phyloP scores from a whole-genome alignment of 1,140 invertebrate genomes.

The Eupeodes corollae region DNA sequence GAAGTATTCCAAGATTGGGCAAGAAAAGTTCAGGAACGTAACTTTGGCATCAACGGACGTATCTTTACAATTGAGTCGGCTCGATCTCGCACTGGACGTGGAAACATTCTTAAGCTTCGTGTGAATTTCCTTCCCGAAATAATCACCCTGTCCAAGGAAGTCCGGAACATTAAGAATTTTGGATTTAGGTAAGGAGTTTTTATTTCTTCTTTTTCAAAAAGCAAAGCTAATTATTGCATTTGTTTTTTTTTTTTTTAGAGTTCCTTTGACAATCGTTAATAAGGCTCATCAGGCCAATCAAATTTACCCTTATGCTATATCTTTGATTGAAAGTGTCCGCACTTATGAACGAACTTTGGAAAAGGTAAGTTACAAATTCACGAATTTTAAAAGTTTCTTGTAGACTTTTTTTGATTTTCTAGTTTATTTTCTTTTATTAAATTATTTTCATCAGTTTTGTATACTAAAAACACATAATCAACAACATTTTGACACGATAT shows the following conservation, averaged over 20 bases:
- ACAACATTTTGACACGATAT: too few species aligned
- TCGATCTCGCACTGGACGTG: slow-evolving; percentile 69
- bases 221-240: too few species aligned
- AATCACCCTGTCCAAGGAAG: slow-evolving; percentile 96
- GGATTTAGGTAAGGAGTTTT: slow-evolving; percentile 59
- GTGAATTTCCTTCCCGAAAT: slow-evolving; percentile 98
- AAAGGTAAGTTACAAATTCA: slow-evolving; percentile 71
- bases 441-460: too few species aligned
- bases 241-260: slow-evolving; percentile 41
- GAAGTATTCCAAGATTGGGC: slow-evolving; percentile 98
- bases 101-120: slow-evolving; percentile 80
- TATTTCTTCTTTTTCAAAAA: background rate
- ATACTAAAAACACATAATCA: too few species aligned
- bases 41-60: slow-evolving; percentile 82
- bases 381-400: too few species aligned
- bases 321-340: slow-evolving; percentile 92
- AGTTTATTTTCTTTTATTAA: too few species aligned
- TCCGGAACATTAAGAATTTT: slow-evolving; percentile 90
- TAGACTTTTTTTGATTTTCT: too few species aligned
- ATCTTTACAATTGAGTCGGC: slow-evolving; percentile 90
- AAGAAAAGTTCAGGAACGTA: slow-evolving; percentile 85
- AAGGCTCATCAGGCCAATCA: slow-evolving; percentile 98
- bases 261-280: slow-evolving; percentile 95
- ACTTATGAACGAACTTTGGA: slow-evolving; percentile 94
- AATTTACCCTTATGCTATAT: slow-evolving; percentile 97